Conservation (phyloP, 2,797 vertebrate species). For the Spatula clypeata region DNA sequence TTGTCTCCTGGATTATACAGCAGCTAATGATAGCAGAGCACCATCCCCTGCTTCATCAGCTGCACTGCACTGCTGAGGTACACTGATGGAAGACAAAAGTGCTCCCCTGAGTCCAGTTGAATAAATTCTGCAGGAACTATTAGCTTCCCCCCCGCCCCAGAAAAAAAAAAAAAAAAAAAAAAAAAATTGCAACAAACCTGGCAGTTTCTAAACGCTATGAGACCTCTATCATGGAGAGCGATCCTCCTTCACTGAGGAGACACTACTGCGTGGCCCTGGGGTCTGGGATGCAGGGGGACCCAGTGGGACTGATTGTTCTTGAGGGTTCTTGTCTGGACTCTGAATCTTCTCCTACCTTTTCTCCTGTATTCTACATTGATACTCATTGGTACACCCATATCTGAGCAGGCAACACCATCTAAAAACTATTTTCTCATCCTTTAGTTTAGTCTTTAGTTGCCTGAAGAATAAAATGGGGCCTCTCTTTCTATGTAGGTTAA, state of each 20-base stretch:
- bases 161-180: not conserved
- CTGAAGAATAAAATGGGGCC: not conserved
- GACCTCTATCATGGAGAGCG: fast-evolving
- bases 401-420: not conserved
- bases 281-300: fast-evolving
- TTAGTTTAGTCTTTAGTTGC: not conserved
- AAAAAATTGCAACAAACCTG: not conserved
- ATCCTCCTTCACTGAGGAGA: not conserved
- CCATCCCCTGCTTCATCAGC: not conserved
- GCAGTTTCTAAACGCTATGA: not conserved
- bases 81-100: not conserved
- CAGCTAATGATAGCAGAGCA: not conserved
- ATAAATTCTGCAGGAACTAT: not conserved
- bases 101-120: not conserved
- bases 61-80: not conserved
- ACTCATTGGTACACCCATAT: not conserved
- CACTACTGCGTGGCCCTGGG: not conserved
- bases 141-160: not conserved
- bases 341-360: not conserved
- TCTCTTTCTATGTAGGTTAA: not conserved
- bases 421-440: not conserved
- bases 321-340: not conserved
- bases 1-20: not conserved
- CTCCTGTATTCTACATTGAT: not conserved
- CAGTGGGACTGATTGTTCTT: not conserved